phyloP scores from a whole-genome alignment of 2,797 vertebrate species.

The Onychomys arenicola region DNA sequence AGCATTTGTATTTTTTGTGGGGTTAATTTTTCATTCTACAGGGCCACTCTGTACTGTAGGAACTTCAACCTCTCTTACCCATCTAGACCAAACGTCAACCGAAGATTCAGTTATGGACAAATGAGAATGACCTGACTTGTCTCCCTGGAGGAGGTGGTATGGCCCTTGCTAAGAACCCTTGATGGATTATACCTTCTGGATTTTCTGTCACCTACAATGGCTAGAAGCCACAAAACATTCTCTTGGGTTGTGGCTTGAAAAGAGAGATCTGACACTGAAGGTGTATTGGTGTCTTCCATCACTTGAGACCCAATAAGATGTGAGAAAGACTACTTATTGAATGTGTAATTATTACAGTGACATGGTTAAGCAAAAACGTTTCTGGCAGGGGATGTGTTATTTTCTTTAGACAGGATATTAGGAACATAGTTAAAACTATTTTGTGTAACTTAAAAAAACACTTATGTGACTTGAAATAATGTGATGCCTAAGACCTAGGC shows the following conservation, averaged over 20 bases:
- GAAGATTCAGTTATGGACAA: not conserved
- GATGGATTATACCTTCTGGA: not conserved
- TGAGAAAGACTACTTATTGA: not conserved
- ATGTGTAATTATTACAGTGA: not conserved
- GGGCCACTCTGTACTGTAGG: not conserved
- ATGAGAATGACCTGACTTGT: not conserved
- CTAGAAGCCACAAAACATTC: not conserved
- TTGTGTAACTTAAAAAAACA: not conserved
- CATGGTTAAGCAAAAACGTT: not conserved
- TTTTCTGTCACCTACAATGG: not conserved
- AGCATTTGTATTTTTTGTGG: not conserved
- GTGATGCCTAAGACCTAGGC: not conserved
- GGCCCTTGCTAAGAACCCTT: not conserved
- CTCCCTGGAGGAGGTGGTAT: not conserved
- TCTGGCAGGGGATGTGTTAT: not conserved
- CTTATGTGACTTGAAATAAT: not conserved
- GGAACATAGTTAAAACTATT: not conserved
- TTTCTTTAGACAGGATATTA: not conserved
- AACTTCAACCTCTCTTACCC: not conserved
- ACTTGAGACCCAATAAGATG: not conserved
- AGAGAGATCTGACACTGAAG: not conserved
- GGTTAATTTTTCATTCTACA: not conserved
- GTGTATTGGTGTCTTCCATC: not conserved
- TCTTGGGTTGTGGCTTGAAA: not conserved
- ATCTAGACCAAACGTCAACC: not conserved